Evolutionary conservation across 2,888 invertebrate species (phyloP).

Genomic region (Netelia melanura): DNA sequence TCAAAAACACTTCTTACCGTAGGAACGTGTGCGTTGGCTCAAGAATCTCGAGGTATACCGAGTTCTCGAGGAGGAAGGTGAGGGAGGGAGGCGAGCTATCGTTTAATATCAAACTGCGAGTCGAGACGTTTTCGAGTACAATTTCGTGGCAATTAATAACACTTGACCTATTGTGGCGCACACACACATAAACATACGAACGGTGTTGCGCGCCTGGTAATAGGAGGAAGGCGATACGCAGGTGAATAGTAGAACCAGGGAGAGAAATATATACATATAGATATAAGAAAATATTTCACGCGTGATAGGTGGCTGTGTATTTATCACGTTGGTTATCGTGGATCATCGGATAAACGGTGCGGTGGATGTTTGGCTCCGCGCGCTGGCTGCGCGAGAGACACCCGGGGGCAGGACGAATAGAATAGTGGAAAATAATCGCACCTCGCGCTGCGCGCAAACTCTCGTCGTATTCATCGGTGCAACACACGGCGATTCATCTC

Average conservation of each 20-base stretch:
- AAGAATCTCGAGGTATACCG: slow-evolving; percentile 21
- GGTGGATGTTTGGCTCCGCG: slow-evolving; percentile 34
- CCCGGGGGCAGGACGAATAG: slow-evolving; percentile 62
- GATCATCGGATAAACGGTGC: slow-evolving; percentile 62
- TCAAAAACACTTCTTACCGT: not conserved
- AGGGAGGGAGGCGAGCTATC: not conserved
- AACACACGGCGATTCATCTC: slow-evolving; percentile 27
- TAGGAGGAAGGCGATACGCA: slow-evolving; percentile 63
- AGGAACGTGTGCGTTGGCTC: not conserved
- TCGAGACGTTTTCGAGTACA: slow-evolving; percentile 9
- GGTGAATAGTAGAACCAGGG: slow-evolving; percentile 44
- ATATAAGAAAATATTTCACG: slow-evolving; percentile 62
- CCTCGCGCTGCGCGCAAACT: slow-evolving; percentile 40
- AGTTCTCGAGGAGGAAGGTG: not conserved
- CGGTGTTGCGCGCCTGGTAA: too few species aligned
- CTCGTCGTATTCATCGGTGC: slow-evolving; percentile 52
- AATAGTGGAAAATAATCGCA: slow-evolving; percentile 65
- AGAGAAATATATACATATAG: slow-evolving; percentile 9
- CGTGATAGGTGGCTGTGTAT: slow-evolving; percentile 67
- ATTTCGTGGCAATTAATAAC: slow-evolving; percentile 47
- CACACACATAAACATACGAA: not conserved
- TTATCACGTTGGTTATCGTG: slow-evolving; percentile 66
- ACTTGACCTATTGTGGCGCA: slow-evolving; percentile 58
- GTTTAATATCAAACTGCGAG: slow-evolving; percentile 21
- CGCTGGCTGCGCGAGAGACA: slow-evolving; percentile 8